Evolutionary conservation across 2,797 vertebrate species (phyloP).

Genomic region (Scomberomorus guttatus): DNA sequence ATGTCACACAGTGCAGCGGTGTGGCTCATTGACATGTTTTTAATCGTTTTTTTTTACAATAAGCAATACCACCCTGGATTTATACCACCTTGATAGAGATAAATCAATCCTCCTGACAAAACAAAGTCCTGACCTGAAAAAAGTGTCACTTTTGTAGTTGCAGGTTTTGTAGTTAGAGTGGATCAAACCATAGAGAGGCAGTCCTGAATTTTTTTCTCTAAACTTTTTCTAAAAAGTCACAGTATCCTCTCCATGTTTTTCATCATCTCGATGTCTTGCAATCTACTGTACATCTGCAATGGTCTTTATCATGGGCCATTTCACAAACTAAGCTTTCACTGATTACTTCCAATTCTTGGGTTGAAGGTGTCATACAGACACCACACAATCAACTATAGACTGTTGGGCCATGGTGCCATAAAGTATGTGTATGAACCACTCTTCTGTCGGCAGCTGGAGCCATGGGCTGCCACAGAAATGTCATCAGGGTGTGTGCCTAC

Average conservation of each 20-base stretch:
- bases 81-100: no score
- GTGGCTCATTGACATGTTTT: no score
- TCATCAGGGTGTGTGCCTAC: slow-evolving; percentile 21
- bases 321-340: not conserved
- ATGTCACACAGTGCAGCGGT: no score
- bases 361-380: not conserved
- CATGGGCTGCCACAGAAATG: slow-evolving; percentile 20
- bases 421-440: not conserved
- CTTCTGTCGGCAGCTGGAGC: slow-evolving; percentile 1
- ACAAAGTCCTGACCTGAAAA: no score
- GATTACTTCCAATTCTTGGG: not conserved
- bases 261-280: not conserved
- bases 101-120: no score
- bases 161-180: no score
- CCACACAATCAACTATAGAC: not conserved
- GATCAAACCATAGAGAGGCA: no score
- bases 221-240: not conserved
- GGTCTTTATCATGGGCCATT: not conserved
- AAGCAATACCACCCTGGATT: no score
- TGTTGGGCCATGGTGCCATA: not conserved
- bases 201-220: no score
- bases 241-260: not conserved
- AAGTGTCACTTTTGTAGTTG: no score
- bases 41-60: no score
- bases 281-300: not conserved